These are phyloP conservation scores for Motacilla tschutschensis DNA, from an alignment of 2,113 vertebrate species.

Conservation along the genomic window DNA sequence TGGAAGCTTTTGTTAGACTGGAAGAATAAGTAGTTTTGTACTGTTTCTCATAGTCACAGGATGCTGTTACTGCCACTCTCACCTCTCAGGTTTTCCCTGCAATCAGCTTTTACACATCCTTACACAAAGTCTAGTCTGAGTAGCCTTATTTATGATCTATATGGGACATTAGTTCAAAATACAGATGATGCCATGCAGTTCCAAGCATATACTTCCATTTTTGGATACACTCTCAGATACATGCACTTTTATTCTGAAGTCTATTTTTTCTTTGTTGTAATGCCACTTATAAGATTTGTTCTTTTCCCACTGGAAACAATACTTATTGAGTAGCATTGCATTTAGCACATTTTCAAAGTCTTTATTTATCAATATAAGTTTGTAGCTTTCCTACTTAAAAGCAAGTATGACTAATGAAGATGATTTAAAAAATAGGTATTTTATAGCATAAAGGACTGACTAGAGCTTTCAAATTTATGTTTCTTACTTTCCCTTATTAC, in stretches of 20 bases:
- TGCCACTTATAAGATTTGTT: background rate
- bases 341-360: background rate
- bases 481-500: background rate
- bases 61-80: background rate
- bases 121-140: rapidly evolving
- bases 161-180: background rate
- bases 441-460: background rate
- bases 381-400: background rate
- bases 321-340: background rate
- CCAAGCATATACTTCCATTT: background rate
- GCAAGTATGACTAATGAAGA: background rate
- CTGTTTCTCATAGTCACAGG: background rate
- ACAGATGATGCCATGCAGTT: background rate
- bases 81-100: background rate
- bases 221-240: background rate
- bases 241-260: background rate
- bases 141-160: background rate
- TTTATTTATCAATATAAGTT: background rate
- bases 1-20: background rate
- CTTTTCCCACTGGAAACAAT: background rate
- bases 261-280: background rate
- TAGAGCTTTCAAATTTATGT: background rate
- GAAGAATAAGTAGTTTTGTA: background rate
- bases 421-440: background rate
- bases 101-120: background rate